phyloP scores from a whole-genome alignment of 2,113 vertebrate genomes.

The Neodon shergylaensis region DNA sequence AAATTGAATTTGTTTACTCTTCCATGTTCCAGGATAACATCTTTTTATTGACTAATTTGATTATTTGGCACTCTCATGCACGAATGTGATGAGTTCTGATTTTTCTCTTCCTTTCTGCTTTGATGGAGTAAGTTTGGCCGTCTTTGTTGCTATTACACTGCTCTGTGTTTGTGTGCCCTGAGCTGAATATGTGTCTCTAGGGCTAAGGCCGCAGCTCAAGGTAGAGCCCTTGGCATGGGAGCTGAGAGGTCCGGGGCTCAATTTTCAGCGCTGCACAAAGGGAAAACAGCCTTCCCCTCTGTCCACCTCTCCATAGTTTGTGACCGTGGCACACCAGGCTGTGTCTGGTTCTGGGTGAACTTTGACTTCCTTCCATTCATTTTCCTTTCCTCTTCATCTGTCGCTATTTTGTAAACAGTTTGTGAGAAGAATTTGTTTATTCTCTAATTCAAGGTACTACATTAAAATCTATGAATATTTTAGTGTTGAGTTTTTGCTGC shows the following conservation, averaged over 20 bases:
- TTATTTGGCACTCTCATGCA: neutral
- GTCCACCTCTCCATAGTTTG: neutral
- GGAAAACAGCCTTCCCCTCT: too few species aligned
- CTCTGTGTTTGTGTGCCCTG: neutral
- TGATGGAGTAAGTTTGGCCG: neutral
- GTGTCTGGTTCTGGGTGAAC: neutral
- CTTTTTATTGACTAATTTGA: neutral
- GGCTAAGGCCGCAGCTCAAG: neutral
- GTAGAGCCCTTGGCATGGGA: neutral
- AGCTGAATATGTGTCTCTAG: neutral
- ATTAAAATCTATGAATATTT: neutral
- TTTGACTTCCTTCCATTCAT: neutral
- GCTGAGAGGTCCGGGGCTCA: neutral
- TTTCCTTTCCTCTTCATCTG: neutral
- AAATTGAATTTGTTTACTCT: neutral
- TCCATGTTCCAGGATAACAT: neutral
- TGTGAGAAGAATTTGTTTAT: neutral
- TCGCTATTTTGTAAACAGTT: neutral
- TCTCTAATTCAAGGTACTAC: neutral
- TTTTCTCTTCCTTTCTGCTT: neutral
- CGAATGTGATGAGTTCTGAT: neutral
- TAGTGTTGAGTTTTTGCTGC: neutral
- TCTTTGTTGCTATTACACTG: neutral
- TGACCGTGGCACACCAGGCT: neutral
- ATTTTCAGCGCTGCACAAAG: neutral